These are phyloP conservation scores for Plodia interpunctella DNA, from an alignment of 1,140 invertebrate species.

Conservation along the genomic window DNA sequence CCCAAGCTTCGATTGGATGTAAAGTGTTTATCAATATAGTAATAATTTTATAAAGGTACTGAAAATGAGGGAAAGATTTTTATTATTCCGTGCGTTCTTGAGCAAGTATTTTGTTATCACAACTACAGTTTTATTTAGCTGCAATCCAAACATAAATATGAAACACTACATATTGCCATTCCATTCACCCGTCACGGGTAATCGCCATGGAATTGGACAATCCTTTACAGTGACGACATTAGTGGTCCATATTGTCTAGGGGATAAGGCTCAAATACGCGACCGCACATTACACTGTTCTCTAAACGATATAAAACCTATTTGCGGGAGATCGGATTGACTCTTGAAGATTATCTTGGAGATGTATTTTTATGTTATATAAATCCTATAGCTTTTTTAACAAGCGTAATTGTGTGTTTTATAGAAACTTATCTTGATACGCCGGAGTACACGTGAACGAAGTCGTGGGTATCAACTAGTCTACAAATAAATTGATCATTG, in stretches of 20 bases:
- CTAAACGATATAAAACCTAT: constrained; percentile 1
- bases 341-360: not conserved
- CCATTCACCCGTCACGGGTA: not conserved
- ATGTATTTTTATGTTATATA: not conserved
- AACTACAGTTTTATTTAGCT: not conserved
- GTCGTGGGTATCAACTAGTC: no score
- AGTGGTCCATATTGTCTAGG: not conserved
- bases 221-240: not conserved
- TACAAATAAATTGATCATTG: no score
- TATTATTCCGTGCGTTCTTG: no score
- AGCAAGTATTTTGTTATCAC: no score
- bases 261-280: not conserved
- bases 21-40: no score
- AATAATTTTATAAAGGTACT: no score
- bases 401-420: no score
- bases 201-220: not conserved
- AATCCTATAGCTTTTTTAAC: not conserved
- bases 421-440: no score
- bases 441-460: no score
- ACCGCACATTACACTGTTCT: not conserved
- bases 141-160: not conserved
- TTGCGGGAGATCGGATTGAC: constrained; percentile 2
- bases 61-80: no score
- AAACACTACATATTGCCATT: not conserved
- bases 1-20: no score